Evolutionary conservation across 2,797 vertebrate genomes (phyloP).

Genomic region (Acipenser ruthenus): DNA sequence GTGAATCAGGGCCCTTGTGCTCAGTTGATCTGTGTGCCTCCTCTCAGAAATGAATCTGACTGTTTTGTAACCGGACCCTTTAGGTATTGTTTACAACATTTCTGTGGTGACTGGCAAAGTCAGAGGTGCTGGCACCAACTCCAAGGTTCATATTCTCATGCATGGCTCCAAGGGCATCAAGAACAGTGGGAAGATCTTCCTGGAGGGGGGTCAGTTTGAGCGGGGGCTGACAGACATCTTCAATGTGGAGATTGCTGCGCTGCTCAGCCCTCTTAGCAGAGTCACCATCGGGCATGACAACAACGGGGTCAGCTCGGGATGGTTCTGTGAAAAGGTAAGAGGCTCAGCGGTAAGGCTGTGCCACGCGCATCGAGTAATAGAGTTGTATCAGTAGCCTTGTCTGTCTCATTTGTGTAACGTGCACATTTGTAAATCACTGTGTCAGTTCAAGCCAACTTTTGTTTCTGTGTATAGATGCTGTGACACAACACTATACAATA

Average conservation of each 20-base stretch:
- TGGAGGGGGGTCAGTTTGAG: slow-evolving; percentile 91
- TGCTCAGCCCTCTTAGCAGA: slow-evolving; percentile 89
- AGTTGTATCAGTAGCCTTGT: not conserved
- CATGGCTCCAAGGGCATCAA: slow-evolving; percentile 81
- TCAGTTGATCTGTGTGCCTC: not conserved
- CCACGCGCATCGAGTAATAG: not conserved
- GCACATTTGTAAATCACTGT: too few species aligned
- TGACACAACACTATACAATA: too few species aligned
- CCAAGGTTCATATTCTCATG: slow-evolving; percentile 90
- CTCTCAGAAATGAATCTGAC: slow-evolving; percentile 12
- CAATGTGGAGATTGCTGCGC: slow-evolving; percentile 79
- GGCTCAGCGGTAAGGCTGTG: not conserved
- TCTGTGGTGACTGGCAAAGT: slow-evolving; percentile 88
- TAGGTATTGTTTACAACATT: slow-evolving; percentile 84
- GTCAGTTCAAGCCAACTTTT: too few species aligned
- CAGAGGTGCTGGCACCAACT: slow-evolving; percentile 88
- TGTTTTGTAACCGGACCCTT: slow-evolving; percentile 32
- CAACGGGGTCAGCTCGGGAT: slow-evolving; percentile 78
- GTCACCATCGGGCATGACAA: slow-evolving; percentile 92
- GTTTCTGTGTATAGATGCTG: too few species aligned
- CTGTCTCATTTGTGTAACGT: too few species aligned
- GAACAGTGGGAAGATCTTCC: slow-evolving; percentile 90
- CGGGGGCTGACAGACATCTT: slow-evolving; percentile 86
- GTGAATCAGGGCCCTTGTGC: not conserved
- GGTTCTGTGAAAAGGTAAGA: slow-evolving; percentile 94